Conservation (phyloP, 23 tunicate genomes). For the Halocynthia aurantium region DNA sequence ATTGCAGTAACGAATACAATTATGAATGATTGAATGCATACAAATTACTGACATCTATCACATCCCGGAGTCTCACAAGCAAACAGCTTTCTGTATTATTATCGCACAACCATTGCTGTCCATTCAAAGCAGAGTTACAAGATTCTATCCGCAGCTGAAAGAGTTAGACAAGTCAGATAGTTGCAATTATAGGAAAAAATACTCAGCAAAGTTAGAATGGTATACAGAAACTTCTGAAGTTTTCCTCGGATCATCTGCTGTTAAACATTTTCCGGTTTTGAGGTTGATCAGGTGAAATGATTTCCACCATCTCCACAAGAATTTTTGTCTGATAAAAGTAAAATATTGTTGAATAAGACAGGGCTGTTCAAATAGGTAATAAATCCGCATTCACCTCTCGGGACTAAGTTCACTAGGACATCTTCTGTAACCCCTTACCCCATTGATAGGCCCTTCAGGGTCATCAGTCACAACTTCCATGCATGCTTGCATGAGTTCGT, state of each 20-base stretch:
- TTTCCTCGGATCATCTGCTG: slow-evolving; percentile 41
- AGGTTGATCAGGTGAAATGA: slow-evolving; percentile 52
- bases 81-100: slow-evolving; percentile 3
- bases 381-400: slow-evolving; percentile 23
- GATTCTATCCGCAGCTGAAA: slow-evolving; percentile 40
- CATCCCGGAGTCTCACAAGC: slow-evolving; percentile 26
- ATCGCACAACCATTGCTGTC: slow-evolving; percentile 74
- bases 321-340: slow-evolving; percentile 25
- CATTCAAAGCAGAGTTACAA: slow-evolving; percentile 35
- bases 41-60: slow-evolving; percentile 9
- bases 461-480: slow-evolving; percentile 76
- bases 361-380: not conserved
- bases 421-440: slow-evolving; percentile 55
- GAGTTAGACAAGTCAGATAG: not conserved
- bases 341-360: not conserved
- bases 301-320: slow-evolving; percentile 87
- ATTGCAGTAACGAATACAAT: too few relatives aligned
- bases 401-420: slow-evolving; percentile 62
- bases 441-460: slow-evolving; percentile 52
- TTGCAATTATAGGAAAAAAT: not conserved
- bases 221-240: slow-evolving; percentile 6
- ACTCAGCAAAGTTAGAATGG: not conserved
- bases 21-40: too few relatives aligned
- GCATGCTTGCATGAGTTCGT: slow-evolving; percentile 63
- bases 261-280: slow-evolving; percentile 67